These are phyloP conservation scores for Hyles lineata DNA, from an alignment of 2,888 invertebrate species.

Conservation along the genomic window DNA sequence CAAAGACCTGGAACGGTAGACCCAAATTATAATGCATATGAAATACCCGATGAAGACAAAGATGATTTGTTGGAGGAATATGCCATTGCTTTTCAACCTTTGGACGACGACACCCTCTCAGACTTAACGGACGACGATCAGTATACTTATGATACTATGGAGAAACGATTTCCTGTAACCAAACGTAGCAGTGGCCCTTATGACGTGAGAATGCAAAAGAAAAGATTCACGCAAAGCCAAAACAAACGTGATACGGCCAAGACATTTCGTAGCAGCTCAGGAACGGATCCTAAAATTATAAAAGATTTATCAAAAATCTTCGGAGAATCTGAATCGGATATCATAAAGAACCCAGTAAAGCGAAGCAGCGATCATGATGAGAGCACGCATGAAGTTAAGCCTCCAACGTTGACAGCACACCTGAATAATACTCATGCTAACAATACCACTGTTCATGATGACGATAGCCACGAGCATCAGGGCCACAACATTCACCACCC, in stretches of 20 bases:
- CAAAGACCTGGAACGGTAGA: slow-evolving; percentile 53
- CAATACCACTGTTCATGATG: slow-evolving; percentile 53
- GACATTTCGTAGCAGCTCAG: slow-evolving; percentile 72
- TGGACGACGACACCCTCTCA: slow-evolving; percentile 72
- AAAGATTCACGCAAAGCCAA: slow-evolving; percentile 63
- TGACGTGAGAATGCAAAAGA: slow-evolving; percentile 61
- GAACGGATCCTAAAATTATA: slow-evolving; percentile 89
- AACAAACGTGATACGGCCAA: slow-evolving; percentile 66
- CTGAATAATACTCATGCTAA: slow-evolving; percentile 65
- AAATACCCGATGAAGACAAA: slow-evolving; percentile 70
- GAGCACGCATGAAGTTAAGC: slow-evolving; percentile 67
- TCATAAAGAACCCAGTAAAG: slow-evolving; percentile 83
- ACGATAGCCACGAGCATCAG: slow-evolving; percentile 69
- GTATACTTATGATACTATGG: slow-evolving; percentile 70
- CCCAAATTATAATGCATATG: slow-evolving; percentile 68
- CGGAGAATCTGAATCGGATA: slow-evolving; percentile 72
- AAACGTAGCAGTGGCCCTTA: slow-evolving; percentile 86
- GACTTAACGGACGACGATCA: slow-evolving; percentile 74
- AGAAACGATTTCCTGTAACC: slow-evolving; percentile 87
- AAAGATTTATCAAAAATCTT: slow-evolving; percentile 89
- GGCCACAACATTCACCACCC: slow-evolving; percentile 66
- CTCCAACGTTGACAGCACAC: slow-evolving; percentile 63
- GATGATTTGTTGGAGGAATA: slow-evolving; percentile 78
- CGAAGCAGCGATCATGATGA: slow-evolving; percentile 75
- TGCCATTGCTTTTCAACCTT: slow-evolving; percentile 78